Base-by-base conservation (phyloP, 2,797 vertebrate genomes). In the Melanotaenia pygmaea region DNA sequence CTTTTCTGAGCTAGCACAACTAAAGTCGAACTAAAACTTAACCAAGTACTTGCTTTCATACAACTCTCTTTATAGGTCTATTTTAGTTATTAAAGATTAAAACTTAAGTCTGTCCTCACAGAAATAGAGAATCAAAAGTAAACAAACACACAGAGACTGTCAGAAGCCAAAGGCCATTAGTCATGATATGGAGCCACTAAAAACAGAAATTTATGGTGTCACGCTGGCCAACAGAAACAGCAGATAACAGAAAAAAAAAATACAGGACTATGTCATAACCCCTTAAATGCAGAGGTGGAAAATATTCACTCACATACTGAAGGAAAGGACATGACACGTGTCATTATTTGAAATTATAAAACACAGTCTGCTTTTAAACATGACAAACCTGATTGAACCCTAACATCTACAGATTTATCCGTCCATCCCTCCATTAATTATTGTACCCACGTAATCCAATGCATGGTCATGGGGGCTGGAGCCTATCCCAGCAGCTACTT, bases 151-250 rank as follows among this genome's bases (percentile, higher is more conserved):
- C 50, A 61, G 0, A 65, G 14, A 64, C 34, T 54, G 34, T 51
- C 43, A 56, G 50, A 76, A 86, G 75, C 76, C 81, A 78, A 63
- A 40, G 54, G 59, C 45, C 72, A 43, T 63, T 53, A 58, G 54
- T 89, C 74, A 71, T 74, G 68, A 70, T 77, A 56, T 37, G 68
- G 53, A 79, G 16, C 37, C 73, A 84, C 84, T 81, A 71, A 86
- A 85, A 87, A 79, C 71, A 72, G 76, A 86, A 68, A 86, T 86
- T 82, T 68, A 85, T 82, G 70, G 30, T 60, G 67, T 70, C 58
- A 50, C 30, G 45, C 35, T 22, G 45, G 80, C 82, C 86, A 88
- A 88, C 7, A 72, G 60, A 84, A 92, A 91, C n/a, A 87, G 28
- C 67, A 53, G 40, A 64, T 45, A 13, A 73, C 38, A 69, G 64